phyloP scores from a whole-genome alignment of 2,113 vertebrate species.

The Otis tarda region DNA sequence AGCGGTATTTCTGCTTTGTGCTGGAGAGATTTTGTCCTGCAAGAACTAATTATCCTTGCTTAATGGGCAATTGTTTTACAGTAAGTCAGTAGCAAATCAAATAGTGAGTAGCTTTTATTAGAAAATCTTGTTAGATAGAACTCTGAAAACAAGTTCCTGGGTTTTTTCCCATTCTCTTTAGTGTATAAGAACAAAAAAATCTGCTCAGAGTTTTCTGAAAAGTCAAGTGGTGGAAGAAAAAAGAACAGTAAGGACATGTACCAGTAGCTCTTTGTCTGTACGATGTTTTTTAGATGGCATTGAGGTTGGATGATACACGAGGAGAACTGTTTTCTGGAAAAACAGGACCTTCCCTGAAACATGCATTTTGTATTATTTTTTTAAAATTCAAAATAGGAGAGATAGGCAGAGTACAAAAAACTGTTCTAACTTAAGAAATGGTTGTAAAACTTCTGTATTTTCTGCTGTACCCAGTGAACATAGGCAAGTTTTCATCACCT shows the following conservation, averaged over 20 bases:
- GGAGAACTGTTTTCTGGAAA: background rate
- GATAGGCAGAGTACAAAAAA: background rate
- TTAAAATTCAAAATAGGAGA: background rate
- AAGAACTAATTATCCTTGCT: background rate
- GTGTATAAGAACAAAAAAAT: background rate
- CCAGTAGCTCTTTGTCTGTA: background rate
- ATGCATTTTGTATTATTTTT: background rate
- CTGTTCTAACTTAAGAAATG: background rate
- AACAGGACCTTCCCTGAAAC: background rate
- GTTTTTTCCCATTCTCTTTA: too few relatives aligned
- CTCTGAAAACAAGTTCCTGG: background rate
- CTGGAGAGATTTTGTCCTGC: background rate
- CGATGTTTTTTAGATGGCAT: background rate
- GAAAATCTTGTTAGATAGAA: background rate
- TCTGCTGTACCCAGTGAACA: background rate
- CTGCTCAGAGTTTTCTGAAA: background rate
- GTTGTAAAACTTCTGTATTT: background rate
- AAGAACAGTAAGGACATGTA: background rate
- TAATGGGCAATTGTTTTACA: background rate
- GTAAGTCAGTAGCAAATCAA: background rate
- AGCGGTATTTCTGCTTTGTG: background rate
- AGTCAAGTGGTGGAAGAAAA: background rate
- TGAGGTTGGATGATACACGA: background rate
- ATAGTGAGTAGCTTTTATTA: background rate
- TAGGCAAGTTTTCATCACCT: too few relatives aligned